A percentile compares a stretch with the other conserved stretches of the same genome.
phyloP scores from a whole-genome alignment of 1,140 invertebrate species.

The Campoletis sonorensis region DNA sequence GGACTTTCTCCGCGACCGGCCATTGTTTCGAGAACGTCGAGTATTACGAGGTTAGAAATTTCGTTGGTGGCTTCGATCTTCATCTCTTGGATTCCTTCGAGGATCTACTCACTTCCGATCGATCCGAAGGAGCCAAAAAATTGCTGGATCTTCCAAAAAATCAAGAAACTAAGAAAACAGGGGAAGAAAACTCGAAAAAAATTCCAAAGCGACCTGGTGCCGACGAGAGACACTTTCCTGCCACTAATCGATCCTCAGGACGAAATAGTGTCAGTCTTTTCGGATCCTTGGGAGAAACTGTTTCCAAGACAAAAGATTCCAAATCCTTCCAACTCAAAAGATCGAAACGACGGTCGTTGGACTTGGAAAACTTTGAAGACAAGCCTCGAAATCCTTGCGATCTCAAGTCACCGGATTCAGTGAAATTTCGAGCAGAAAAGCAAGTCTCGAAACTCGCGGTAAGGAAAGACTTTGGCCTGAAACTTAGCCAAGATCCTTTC shows the following conservation, averaged over 20 bases:
- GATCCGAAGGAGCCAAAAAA: neutral
- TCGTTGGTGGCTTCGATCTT: conserved; percentile 52
- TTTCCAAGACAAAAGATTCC: neutral
- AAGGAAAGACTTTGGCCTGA: conserved; percentile 62
- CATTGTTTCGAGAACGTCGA: conserved; percentile 60
- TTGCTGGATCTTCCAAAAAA: too few relatives aligned
- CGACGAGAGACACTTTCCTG: neutral
- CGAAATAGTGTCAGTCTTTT: conserved; percentile 46
- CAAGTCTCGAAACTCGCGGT: conserved; percentile 42
- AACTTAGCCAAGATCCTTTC: conserved; percentile 54
- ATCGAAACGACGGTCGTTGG: conserved; percentile 13
- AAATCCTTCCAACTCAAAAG: conserved; percentile 4
- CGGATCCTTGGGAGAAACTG: conserved; percentile 18
- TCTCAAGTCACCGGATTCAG: neutral
- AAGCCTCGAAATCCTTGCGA: conserved; percentile 22
- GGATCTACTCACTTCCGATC: neutral
- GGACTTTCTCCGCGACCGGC: conserved; percentile 41
- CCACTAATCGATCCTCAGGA: conserved; percentile 19
- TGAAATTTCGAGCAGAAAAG: conserved; percentile 13
- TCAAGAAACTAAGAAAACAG: too few relatives aligned
- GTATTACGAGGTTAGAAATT: conserved; percentile 60
- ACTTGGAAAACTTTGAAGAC: neutral
- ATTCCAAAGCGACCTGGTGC: neutral
- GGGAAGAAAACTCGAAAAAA: neutral
- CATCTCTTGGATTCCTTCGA: conserved; percentile 53